These are phyloP conservation scores for Oryzias curvinotus DNA, from an alignment of 2,113 vertebrate species.

Conservation along the genomic window DNA sequence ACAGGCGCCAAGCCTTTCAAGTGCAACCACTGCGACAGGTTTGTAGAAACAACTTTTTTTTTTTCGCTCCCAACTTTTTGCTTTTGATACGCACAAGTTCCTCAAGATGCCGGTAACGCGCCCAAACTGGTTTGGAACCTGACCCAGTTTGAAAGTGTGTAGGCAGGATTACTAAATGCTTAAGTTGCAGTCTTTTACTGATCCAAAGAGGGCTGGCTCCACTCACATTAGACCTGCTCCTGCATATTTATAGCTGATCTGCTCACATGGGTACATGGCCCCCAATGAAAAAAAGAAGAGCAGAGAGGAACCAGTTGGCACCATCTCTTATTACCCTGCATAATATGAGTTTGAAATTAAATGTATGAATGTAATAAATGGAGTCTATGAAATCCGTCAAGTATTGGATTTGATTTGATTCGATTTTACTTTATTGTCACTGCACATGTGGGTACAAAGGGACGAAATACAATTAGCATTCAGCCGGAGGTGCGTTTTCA, in stretches of 20 bases:
- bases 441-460: too few relatives aligned
- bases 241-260: conserved; percentile 49
- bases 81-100: conserved; percentile 25
- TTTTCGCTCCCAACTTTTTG: conserved; percentile 2
- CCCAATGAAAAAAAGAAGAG: too few relatives aligned
- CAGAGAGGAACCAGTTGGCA: conserved; percentile 10
- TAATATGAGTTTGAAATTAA: too few relatives aligned
- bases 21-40: conserved; percentile 99
- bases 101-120: conserved; percentile 37
- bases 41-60: conserved; percentile 50
- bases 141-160: conserved; percentile 61
- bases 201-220: conserved; percentile 17
- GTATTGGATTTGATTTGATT: too few relatives aligned
- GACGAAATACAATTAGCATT: too few relatives aligned
- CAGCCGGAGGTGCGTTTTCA: too few relatives aligned
- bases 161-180: conserved; percentile 63
- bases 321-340: not conserved
- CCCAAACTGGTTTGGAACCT: conserved; percentile 49
- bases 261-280: conserved; percentile 26
- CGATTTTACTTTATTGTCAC: too few relatives aligned
- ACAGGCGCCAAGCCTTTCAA: conserved; percentile 99
- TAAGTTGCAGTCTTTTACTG: conserved; percentile 17
- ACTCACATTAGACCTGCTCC: conserved; percentile 12
- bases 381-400: too few relatives aligned
- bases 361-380: too few relatives aligned